phyloP scores from a whole-genome alignment of 2,888 invertebrate genomes.

The Synanthedon andrenaeformis region DNA sequence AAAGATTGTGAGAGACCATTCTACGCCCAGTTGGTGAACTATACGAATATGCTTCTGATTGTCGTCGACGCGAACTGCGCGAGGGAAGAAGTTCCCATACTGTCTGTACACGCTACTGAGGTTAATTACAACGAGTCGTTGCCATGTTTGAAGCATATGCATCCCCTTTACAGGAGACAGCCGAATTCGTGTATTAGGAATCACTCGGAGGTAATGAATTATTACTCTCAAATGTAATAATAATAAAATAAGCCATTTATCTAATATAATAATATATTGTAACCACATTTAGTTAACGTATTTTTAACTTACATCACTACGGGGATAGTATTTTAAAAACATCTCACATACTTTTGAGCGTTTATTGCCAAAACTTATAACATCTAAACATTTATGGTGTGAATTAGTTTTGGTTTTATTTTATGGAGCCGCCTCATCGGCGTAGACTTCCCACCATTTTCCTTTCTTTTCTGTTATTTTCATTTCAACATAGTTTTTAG shows the following conservation, averaged over 20 bases:
- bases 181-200: conserved; percentile 82
- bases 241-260: background rate
- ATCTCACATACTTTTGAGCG: too few relatives aligned
- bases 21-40: conserved; percentile 79
- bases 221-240: background rate
- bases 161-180: conserved; percentile 74
- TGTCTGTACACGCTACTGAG: conserved; percentile 52
- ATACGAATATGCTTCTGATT: conserved; percentile 82
- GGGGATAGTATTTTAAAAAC: too few relatives aligned
- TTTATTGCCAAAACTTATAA: too few relatives aligned
- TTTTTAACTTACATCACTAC: too few relatives aligned
- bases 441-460: too few relatives aligned
- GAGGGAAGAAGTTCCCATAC: conserved; percentile 50
- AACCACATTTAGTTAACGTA: background rate
- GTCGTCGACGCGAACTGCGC: conserved; percentile 79
- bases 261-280: background rate
- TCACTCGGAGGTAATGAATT: conserved; percentile 75
- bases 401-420: too few relatives aligned
- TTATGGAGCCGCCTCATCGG: too few relatives aligned
- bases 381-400: too few relatives aligned
- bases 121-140: conserved; percentile 72
- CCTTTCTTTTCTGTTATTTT: too few relatives aligned
- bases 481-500: too few relatives aligned
- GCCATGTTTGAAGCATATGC: conserved; percentile 70
- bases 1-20: conserved; percentile 71